Percentiles rank a stretch among this genome's conserved stretches.
These are phyloP conservation scores for Chiloscyllium plagiosum DNA, from an alignment of 2,113 vertebrate species.

Conservation along the genomic window DNA sequence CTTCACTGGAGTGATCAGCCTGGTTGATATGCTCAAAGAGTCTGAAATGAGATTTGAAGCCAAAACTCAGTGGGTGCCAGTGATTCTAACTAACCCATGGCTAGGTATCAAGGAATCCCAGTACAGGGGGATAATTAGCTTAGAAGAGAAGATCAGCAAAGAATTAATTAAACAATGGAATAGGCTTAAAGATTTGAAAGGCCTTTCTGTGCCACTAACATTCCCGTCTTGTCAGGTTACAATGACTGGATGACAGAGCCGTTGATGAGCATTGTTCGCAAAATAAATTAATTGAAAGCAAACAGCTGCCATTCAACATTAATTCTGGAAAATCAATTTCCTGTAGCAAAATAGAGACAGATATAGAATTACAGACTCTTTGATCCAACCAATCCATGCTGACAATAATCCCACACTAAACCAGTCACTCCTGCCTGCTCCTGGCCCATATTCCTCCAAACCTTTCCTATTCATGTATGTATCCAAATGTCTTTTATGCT, in stretches of 20 bases:
- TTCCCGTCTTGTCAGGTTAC: neutral
- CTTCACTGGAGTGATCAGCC: neutral
- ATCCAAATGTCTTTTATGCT: too few species aligned
- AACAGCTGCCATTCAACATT: neutral
- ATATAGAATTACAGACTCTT: too few species aligned
- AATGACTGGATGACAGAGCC: neutral
- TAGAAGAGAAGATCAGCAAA: neutral
- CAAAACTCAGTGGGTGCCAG: neutral
- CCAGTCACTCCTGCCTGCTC: too few species aligned
- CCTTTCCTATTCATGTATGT: too few species aligned
- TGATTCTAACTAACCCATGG: neutral
- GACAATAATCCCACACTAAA: too few species aligned
- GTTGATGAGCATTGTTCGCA: neutral
- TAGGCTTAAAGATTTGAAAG: neutral
- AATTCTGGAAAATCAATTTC: neutral
- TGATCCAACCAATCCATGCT: too few species aligned
- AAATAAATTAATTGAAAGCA: neutral
- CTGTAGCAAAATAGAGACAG: neutral
- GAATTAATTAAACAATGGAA: neutral
- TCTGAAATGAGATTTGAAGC: neutral
- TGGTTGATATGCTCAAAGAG: neutral
- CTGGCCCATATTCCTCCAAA: too few species aligned
- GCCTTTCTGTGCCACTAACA: neutral
- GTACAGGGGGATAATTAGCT: neutral
- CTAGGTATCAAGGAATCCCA: neutral